phyloP scores from a whole-genome alignment of 1,140 invertebrate species.

The Drosophila watanabei region DNA sequence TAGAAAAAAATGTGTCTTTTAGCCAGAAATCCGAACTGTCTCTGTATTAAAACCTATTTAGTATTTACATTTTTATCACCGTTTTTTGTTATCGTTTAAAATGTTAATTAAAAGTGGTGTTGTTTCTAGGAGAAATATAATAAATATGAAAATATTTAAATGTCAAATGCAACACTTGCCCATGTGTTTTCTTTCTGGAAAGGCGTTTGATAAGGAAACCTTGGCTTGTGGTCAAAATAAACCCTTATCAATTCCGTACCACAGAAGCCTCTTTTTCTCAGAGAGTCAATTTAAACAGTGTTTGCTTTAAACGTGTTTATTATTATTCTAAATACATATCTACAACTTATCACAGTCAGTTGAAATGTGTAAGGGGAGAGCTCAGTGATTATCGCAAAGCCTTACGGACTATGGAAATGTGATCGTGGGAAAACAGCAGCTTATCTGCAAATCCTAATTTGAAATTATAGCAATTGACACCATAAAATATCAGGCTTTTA shows the following conservation, averaged over 20 bases:
- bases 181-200: constrained; percentile 6
- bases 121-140: neutral
- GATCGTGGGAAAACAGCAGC: constrained; percentile 20
- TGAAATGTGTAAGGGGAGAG: neutral
- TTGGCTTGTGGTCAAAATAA: constrained; percentile 7
- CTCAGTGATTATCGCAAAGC: constrained; percentile 2
- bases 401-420: constrained; percentile 8
- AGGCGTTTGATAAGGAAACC: constrained; percentile 7
- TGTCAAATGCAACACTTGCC: neutral
- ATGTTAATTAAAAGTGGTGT: neutral
- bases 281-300: constrained; percentile 2
- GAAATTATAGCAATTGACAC: neutral
- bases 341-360: constrained; percentile 11
- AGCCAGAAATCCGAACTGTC: neutral
- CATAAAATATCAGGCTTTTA: neutral
- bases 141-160: neutral
- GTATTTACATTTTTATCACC: neutral
- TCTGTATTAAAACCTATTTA: neutral
- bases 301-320: constrained; percentile 17
- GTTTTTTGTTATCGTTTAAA: neutral
- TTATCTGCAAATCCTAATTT: constrained; percentile 1
- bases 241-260: constrained; percentile 4
- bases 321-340: constrained; percentile 11
- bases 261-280: constrained; percentile 1
- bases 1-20: too few species aligned